Conservation (phyloP, 2,888 invertebrate genomes). For the Muschampia plurimacula region DNA sequence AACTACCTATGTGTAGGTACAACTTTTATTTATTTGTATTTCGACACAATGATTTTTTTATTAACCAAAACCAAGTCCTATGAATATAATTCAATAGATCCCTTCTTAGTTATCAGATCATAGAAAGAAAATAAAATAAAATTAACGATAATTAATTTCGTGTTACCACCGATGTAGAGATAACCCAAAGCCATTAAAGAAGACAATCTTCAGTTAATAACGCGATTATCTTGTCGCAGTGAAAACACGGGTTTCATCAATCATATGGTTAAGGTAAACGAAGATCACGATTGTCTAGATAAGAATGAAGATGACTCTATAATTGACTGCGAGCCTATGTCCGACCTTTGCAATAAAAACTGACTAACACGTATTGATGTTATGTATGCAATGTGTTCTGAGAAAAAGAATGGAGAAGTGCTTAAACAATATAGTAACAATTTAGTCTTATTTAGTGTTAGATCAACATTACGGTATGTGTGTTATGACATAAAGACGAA, state of each 20-base stretch:
- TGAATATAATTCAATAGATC: background rate
- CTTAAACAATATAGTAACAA: background rate
- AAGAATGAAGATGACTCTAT: conserved; percentile 36
- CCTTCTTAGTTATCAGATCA: background rate
- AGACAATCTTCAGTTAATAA: conserved; percentile 36
- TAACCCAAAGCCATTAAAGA: conserved; percentile 29
- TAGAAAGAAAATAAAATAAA: background rate
- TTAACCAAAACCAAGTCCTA: background rate
- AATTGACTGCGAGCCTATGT: conserved; percentile 35
- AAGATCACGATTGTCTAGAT: conserved; percentile 49
- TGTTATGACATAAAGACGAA: no score
- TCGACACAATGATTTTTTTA: background rate
- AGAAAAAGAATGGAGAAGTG: background rate
- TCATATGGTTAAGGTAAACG: conserved; percentile 48
- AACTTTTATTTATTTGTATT: no score
- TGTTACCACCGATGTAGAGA: conserved; percentile 25
- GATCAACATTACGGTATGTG: no score
- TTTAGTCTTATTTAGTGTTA: background rate
- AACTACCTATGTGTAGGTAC: no score
- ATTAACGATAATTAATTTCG: conserved; percentile 9
- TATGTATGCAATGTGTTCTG: conserved; percentile 7
- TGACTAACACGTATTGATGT: conserved; percentile 41
- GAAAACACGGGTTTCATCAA: conserved; percentile 51
- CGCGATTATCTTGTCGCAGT: conserved; percentile 46
- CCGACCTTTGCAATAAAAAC: conserved; percentile 34